These are phyloP conservation scores for Orientallactaga bullata DNA, from an alignment of 2,113 vertebrate species.

Conservation along the genomic window DNA sequence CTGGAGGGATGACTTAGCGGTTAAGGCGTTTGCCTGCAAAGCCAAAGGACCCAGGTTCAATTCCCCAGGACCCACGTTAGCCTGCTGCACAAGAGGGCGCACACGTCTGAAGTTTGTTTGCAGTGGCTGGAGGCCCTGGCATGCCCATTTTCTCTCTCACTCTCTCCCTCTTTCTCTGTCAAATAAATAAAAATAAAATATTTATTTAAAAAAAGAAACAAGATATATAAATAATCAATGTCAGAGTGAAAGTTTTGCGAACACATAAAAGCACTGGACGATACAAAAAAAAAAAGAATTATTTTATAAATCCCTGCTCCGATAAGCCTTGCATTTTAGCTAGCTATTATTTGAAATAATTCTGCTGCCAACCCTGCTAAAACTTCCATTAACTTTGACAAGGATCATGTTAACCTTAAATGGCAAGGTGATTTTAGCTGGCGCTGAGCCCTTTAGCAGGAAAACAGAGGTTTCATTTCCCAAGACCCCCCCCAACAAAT, in stretches of 20 bases:
- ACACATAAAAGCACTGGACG: slow-evolving; percentile 14
- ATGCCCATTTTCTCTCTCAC: no score
- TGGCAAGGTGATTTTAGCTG: not conserved
- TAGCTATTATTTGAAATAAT: slow-evolving; percentile 46
- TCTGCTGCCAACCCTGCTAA: not conserved
- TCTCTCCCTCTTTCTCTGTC: no score
- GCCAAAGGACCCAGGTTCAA: no score
- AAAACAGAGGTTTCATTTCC: slow-evolving; percentile 21
- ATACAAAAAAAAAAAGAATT: slow-evolving; percentile 54
- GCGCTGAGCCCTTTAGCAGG: not conserved
- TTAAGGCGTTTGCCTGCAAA: no score
- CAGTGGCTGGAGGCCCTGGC: no score
- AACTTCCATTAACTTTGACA: not conserved
- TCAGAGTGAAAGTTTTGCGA: slow-evolving; percentile 41
- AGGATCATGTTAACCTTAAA: slow-evolving; percentile 24
- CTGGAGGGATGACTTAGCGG: no score
- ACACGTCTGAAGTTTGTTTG: no score
- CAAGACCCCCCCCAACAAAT: slow-evolving; percentile 2
- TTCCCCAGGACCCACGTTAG: no score
- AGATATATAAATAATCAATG: slow-evolving; percentile 12
- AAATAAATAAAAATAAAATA: no score
- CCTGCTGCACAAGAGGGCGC: no score
- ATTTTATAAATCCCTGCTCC: not conserved
- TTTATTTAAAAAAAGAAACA: not conserved
- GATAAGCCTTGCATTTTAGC: slow-evolving; percentile 38